phyloP scores from a whole-genome alignment of 2,797 vertebrate species.

The Phalloptychus januarius region DNA sequence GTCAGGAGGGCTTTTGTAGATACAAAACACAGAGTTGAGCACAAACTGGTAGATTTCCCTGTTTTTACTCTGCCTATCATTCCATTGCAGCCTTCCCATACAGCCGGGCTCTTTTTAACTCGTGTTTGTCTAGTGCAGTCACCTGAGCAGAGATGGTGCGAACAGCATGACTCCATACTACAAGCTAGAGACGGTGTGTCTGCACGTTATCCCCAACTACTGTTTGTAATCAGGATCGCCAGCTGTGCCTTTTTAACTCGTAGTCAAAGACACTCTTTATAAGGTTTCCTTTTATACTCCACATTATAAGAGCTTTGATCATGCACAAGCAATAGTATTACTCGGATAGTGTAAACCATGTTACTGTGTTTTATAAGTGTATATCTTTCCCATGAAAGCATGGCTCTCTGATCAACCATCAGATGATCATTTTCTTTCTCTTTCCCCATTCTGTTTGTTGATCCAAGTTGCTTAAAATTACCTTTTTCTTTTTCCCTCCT shows the following conservation, averaged over 20 bases:
- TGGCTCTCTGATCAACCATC: constrained; percentile 51
- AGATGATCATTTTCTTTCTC: constrained; percentile 32
- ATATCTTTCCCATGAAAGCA: constrained; percentile 42
- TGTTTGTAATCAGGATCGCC: constrained; percentile 75
- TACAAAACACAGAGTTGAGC: constrained; percentile 9
- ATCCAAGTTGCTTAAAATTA: constrained; percentile 24
- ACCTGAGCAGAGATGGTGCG: constrained; percentile 12
- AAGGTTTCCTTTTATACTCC: constrained; percentile 31
- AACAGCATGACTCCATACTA: constrained; percentile 3
- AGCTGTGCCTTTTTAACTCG: constrained; percentile 77
- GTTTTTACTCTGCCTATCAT: constrained; percentile 60
- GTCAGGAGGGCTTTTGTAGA: constrained; percentile 30
- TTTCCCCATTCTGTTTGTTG: constrained; percentile 3
- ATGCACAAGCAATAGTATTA: constrained; percentile 72
- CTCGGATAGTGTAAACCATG: constrained; percentile 34
- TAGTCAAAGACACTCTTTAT: constrained; percentile 59
- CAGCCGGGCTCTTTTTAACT: constrained; percentile 43
- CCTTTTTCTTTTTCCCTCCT: constrained; percentile 16
- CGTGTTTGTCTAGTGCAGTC: constrained; percentile 33
- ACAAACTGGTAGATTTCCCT: constrained; percentile 17
- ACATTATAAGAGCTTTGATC: constrained; percentile 60
- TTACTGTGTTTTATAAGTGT: constrained; percentile 48
- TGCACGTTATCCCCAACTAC: constrained; percentile 62
- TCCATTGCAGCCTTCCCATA: constrained; percentile 66
- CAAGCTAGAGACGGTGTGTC: constrained; percentile 51